Base-by-base conservation (phyloP, 2,113 vertebrate species). In the Myotis brandtii region DNA sequence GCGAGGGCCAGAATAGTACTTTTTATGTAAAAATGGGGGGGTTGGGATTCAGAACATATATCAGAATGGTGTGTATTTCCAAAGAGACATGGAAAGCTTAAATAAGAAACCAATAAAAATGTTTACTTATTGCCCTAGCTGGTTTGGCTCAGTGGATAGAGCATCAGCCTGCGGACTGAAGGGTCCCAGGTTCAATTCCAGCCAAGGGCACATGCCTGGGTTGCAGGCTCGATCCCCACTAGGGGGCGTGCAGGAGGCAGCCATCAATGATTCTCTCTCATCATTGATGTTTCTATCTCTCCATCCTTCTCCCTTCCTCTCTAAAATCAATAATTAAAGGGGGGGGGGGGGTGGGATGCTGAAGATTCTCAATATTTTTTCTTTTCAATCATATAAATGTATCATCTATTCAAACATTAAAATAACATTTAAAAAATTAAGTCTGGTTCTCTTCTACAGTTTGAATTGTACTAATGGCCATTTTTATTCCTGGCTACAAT, bases 31-130 rank as follows among this genome's bases (percentile, higher is more conserved):
- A 92, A 79, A 66, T 88, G 48, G n/a, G 11, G n/a, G 50, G 46
- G 18, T 21, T 62, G 17, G 3, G 76, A 66, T 21, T 86, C 40
- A 90, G 86, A 93, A 69, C 59, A 50, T 4, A 40, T 6, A 9
- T 20, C 8, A 23, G 34, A 75, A 46, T 70, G 81, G 48, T 81
- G 54, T 92, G 40, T 67, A 81, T 83, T 70, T 87, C 76, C 77
- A 90, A 90, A 92, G 93, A 82, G 87, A 88, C 14, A 43, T 37
- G 48, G 62, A 40, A 90, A 43, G 14, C 30, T 92, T 88, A 84
- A 93, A 89, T 14, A 52, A 92, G 54, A 96, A 97, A 84, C 56
- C 62, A 95, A 69, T 30, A 54, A 93, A 95, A 89, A 80, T 46
- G 64, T 91, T 96, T 82, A 93, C 20, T 62, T 64, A 69, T 13